Conservation (phyloP, 1,140 invertebrate genomes). For the Camponotus floridanus region DNA sequence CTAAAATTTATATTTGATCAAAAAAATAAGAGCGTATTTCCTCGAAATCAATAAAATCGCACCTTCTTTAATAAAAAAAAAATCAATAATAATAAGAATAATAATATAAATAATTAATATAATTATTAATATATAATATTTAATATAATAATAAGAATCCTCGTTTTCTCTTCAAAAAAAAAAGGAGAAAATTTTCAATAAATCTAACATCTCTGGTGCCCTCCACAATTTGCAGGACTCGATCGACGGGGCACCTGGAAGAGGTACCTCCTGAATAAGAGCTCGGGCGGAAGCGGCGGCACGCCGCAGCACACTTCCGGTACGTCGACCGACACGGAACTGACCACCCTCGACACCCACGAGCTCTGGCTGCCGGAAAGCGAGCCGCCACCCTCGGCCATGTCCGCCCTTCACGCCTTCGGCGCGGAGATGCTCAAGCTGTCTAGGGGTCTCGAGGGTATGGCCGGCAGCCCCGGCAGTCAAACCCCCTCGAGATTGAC, state of each 20-base stretch:
- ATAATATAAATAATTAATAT: no score
- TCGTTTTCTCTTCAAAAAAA: background rate
- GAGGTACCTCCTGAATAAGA: conserved; percentile 85
- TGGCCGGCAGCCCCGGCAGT: conserved; percentile 73
- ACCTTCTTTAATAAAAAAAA: no score
- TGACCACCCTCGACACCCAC: conserved; percentile 92
- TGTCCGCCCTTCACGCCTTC: conserved; percentile 93
- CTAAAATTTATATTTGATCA: no score
- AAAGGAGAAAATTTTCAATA: conserved; percentile 7
- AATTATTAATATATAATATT: no score
- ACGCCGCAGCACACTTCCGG: conserved; percentile 91
- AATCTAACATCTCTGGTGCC: background rate
- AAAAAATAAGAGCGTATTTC: conserved; percentile 8
- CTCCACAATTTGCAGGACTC: conserved; percentile 74
- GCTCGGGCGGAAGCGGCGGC: conserved; percentile 79
- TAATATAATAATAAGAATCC: no score
- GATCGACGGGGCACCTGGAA: conserved; percentile 90
- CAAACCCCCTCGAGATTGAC: conserved; percentile 69
- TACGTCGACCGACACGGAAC: conserved; percentile 92
- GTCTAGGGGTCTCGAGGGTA: conserved; percentile 90
- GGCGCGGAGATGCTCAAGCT: conserved; percentile 94
- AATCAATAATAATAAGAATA: no score
- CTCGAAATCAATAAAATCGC: background rate
- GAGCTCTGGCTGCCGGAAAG: conserved; percentile 93
- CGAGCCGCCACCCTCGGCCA: conserved; percentile 92